Evolutionary conservation across 2,888 invertebrate genomes (phyloP).

Genomic region (Suillia variegata): DNA sequence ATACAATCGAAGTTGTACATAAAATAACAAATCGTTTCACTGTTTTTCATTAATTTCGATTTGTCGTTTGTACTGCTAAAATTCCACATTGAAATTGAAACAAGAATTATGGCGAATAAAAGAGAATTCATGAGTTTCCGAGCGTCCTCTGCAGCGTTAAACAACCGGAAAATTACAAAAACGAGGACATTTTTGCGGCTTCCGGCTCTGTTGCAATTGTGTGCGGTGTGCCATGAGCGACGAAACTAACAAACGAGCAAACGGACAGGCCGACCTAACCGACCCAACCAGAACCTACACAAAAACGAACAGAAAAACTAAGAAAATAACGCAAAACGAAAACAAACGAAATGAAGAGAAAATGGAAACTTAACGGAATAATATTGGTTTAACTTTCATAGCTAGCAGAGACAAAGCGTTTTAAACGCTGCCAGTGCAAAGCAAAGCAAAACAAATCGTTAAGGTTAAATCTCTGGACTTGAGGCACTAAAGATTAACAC

Average conservation of each 20-base stretch:
- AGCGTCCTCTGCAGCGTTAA: slow-evolving; percentile 46
- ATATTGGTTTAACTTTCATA: slow-evolving; percentile 43
- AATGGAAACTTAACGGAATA: slow-evolving; percentile 24
- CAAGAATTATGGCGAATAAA: slow-evolving; percentile 29
- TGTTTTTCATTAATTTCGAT: not conserved
- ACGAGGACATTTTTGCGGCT: slow-evolving; percentile 35
- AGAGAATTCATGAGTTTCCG: slow-evolving; percentile 47
- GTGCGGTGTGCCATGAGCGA: slow-evolving; percentile 6
- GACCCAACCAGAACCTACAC: slow-evolving; percentile 15
- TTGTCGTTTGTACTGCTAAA: no score
- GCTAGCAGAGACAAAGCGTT: slow-evolving; percentile 12
- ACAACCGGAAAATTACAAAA: slow-evolving; percentile 51
- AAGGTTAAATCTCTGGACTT: no score
- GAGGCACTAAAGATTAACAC: no score
- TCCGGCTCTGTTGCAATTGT: slow-evolving; percentile 24
- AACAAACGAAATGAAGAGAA: slow-evolving; percentile 19
- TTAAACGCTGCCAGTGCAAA: not conserved
- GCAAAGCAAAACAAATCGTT: not conserved
- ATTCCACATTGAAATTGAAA: not conserved
- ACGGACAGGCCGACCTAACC: slow-evolving; percentile 2
- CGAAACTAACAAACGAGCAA: slow-evolving; percentile 34
- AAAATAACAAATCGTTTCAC: not conserved
- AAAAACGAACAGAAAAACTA: slow-evolving; percentile 5
- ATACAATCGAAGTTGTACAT: not conserved
- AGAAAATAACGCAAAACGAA: slow-evolving; percentile 30